Evolutionary conservation across 2,797 vertebrate genomes (phyloP).

Genomic region (Scolopax rusticola): DNA sequence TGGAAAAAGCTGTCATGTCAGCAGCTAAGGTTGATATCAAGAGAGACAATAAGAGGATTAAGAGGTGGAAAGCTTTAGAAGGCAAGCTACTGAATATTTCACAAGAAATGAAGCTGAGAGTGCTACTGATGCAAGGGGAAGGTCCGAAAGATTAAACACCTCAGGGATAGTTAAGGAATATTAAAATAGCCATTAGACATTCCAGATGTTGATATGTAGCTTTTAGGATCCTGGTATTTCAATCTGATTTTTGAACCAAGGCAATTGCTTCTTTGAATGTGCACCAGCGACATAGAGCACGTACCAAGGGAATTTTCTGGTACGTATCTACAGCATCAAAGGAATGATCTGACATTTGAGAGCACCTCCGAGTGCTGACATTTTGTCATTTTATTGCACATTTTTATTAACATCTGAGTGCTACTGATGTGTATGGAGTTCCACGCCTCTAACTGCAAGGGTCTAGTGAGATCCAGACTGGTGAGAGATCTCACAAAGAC

Average conservation of each 20-base stretch:
- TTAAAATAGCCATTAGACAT: background rate
- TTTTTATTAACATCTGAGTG: background rate
- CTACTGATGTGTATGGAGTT: background rate
- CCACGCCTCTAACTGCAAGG: rapidly evolving
- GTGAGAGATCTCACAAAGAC: background rate
- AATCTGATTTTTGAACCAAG: background rate
- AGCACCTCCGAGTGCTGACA: background rate
- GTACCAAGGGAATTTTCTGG: background rate
- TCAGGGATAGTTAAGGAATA: slow-evolving; percentile 10
- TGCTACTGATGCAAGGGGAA: background rate
- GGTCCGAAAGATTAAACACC: slow-evolving; percentile 17
- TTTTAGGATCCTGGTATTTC: background rate
- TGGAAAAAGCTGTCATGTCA: slow-evolving; percentile 62
- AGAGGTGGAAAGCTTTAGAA: slow-evolving; percentile 38
- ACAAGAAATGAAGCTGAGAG: slow-evolving; percentile 1
- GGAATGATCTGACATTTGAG: background rate
- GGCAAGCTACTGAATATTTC: slow-evolving; percentile 58
- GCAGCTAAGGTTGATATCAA: slow-evolving; percentile 56
- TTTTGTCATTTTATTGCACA: background rate
- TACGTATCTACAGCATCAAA: background rate
- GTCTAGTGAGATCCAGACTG: background rate
- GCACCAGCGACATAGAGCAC: background rate
- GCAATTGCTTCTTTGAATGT: rapidly evolving
- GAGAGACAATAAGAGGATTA: slow-evolving; percentile 63
- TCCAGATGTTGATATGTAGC: background rate